Conservation (phyloP, 2,888 invertebrate genomes). For the Parasteatoda lunata region DNA sequence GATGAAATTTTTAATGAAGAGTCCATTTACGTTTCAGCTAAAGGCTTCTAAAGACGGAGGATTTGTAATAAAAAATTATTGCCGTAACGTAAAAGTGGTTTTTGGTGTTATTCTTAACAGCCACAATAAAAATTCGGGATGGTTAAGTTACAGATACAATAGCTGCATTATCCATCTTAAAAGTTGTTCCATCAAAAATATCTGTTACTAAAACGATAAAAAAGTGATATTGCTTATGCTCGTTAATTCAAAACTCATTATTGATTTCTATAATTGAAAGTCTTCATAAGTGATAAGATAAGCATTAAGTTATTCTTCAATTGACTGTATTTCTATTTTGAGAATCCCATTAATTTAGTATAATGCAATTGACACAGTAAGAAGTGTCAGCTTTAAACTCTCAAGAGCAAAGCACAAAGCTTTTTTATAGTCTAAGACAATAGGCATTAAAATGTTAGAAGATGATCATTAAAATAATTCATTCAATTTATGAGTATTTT, state of each 20-base stretch:
- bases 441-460: constrained; percentile 53
- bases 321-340: constrained; percentile 42
- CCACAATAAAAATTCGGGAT: background rate
- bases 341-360: constrained; percentile 45
- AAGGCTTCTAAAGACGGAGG: background rate
- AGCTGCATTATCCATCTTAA: background rate
- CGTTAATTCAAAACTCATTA: constrained; percentile 32
- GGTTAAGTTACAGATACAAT: background rate
- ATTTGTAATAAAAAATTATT: background rate
- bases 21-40: background rate
- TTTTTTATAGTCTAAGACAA: constrained; percentile 35
- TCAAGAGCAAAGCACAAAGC: background rate
- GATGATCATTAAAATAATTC: constrained; percentile 47
- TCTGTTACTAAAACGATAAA: background rate
- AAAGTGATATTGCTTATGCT: constrained; percentile 2
- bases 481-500: constrained; percentile 37
- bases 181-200: background rate
- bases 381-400: constrained; percentile 8
- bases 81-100: background rate
- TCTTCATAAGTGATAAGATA: constrained; percentile 48
- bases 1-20: background rate
- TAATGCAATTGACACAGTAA: constrained; percentile 30
- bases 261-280: constrained; percentile 28
- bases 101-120: constrained; percentile 2
- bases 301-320: constrained; percentile 41